Percentiles rank a stretch among this genome's conserved stretches.
phyloP scores from a whole-genome alignment of 2,888 invertebrate species.

The Melieria picta region DNA sequence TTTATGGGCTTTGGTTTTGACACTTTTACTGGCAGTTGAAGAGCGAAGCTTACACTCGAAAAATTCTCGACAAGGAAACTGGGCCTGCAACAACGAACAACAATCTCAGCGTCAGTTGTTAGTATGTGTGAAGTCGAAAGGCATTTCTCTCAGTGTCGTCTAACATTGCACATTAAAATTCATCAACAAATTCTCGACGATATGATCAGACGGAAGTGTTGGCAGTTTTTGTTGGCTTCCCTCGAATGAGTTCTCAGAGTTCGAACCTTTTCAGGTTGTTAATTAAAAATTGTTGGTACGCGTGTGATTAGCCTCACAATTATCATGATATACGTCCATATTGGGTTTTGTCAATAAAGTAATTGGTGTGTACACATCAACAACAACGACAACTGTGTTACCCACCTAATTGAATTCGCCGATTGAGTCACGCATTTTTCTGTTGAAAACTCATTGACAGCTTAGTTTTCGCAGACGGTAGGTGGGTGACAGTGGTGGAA shows the following conservation, averaged over 20 bases:
- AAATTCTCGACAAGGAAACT: no score
- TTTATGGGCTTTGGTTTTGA: no score
- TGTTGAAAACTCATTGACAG: not conserved
- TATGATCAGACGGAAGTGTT: constrained; percentile 11
- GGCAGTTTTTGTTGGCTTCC: not conserved
- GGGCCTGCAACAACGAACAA: no score
- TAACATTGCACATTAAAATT: not conserved
- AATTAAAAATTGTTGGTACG: constrained; percentile 14
- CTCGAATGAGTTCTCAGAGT: constrained; percentile 9
- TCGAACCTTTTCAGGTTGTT: not conserved
- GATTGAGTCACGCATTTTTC: not conserved
- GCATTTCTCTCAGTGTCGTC: no score
- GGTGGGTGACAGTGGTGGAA: no score
- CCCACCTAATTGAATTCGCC: not conserved
- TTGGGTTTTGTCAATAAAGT: not conserved
- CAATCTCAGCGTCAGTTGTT: no score
- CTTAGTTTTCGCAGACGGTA: not conserved
- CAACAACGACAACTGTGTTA: not conserved
- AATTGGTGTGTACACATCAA: not conserved
- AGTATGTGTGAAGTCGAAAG: no score
- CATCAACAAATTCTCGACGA: not conserved
- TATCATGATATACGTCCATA: not conserved
- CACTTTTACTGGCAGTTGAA: no score
- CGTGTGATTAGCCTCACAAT: constrained; percentile 9
- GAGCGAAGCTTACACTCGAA: no score